phyloP scores from a whole-genome alignment of 2,113 vertebrate genomes.

The Enhydra lutris region DNA sequence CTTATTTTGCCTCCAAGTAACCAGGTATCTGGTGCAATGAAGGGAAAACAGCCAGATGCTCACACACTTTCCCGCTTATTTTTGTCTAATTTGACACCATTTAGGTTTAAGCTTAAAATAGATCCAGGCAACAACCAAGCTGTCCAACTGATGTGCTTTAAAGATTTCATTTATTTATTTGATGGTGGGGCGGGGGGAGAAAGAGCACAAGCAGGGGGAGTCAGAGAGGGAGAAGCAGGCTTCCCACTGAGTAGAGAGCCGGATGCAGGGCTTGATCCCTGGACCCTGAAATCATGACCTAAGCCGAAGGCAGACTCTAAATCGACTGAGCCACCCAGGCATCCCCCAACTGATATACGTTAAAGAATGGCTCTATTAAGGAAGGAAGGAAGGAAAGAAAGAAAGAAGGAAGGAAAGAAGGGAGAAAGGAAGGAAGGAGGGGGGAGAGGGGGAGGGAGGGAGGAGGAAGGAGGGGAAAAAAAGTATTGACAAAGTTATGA shows the following conservation, averaged over 20 bases:
- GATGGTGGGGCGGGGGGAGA: too few species aligned
- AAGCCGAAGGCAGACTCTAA: too few species aligned
- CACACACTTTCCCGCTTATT: not conserved
- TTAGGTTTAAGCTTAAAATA: not conserved
- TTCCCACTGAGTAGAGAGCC: too few species aligned
- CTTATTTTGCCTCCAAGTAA: not conserved
- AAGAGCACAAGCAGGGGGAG: too few species aligned
- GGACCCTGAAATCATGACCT: too few species aligned
- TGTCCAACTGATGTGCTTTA: not conserved
- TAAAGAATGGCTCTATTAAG: not conserved
- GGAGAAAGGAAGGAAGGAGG: not conserved
- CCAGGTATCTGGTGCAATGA: not conserved
- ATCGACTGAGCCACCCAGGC: too few species aligned
- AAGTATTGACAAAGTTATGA: not conserved
- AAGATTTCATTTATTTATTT: too few species aligned
- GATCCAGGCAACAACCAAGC: not conserved
- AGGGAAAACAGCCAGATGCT: not conserved
- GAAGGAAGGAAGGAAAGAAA: not conserved
- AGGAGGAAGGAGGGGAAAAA: not conserved
- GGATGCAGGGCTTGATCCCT: too few species aligned
- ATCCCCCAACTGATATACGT: not conserved
- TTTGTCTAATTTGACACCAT: not conserved
- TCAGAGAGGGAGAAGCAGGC: too few species aligned
- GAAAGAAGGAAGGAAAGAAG: accelerated
- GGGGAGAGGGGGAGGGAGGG: not conserved